These are phyloP conservation scores for Meriones unguiculatus DNA, from an alignment of 2,113 vertebrate species.

Conservation along the genomic window DNA sequence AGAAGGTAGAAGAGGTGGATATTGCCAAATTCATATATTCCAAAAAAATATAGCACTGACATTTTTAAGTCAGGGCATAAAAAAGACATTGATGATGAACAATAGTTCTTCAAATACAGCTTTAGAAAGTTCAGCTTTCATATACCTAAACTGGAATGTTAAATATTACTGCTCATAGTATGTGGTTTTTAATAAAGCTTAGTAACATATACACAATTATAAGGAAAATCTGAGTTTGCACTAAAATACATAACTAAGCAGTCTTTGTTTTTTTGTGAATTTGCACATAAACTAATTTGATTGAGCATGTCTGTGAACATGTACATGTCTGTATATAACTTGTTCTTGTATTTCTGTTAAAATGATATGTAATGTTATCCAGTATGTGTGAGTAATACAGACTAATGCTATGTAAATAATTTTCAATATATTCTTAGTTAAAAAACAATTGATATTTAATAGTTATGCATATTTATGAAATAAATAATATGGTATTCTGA, in stretches of 20 bases:
- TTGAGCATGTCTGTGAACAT: not conserved
- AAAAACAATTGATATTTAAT: not conserved
- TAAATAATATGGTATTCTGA: not conserved
- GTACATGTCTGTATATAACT: not conserved
- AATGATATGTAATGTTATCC: not conserved
- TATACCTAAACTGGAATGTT: not conserved
- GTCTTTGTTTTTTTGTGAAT: not conserved
- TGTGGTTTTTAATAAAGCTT: not conserved
- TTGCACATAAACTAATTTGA: not conserved
- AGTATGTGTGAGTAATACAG: not conserved
- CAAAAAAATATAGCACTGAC: slow-evolving; percentile 58
- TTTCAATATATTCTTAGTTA: not conserved
- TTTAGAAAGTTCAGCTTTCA: not conserved
- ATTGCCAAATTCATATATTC: slow-evolving; percentile 42
- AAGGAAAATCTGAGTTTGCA: slow-evolving; percentile 29
- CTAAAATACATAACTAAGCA: slow-evolving; percentile 15
- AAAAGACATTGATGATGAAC: slow-evolving; percentile 49
- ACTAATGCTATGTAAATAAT: not conserved
- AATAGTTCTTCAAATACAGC: slow-evolving; percentile 55
- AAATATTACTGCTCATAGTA: slow-evolving; percentile 28
- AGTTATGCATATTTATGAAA: not conserved
- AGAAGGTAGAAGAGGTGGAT: slow-evolving; percentile 19
- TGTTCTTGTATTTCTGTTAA: not conserved
- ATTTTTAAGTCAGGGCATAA: slow-evolving; percentile 67
- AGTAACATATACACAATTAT: slow-evolving; percentile 12